Conservation (phyloP, 2,113 vertebrate genomes). For the Pipra filicauda region DNA sequence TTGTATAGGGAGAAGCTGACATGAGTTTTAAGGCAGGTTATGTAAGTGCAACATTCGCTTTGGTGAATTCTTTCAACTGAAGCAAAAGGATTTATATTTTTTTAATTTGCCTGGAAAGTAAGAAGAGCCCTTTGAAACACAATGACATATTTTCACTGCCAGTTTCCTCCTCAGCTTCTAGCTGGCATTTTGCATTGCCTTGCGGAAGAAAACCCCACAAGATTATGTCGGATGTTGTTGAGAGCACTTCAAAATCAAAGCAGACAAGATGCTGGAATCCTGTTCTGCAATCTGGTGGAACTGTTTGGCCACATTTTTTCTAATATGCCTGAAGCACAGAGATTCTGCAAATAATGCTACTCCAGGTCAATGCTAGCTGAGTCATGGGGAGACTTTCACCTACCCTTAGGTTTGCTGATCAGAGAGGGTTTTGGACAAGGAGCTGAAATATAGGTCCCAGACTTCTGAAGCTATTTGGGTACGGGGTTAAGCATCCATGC, state of each 20-base stretch:
- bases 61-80: neutral
- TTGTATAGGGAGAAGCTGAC: neutral
- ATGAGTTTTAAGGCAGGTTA: neutral
- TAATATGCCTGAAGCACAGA: slow-evolving; percentile 26
- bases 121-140: neutral
- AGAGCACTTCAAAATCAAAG: slow-evolving; percentile 25
- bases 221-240: neutral
- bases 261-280: slow-evolving; percentile 39
- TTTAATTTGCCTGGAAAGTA: neutral
- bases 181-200: slow-evolving; percentile 26
- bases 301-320: slow-evolving; percentile 37
- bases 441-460: neutral
- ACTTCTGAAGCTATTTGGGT: neutral
- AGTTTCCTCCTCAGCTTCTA: slow-evolving; percentile 21
- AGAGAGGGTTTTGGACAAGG: neutral
- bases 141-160: slow-evolving; percentile 14
- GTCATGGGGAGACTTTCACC: neutral
- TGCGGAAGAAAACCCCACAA: neutral
- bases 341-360: slow-evolving; percentile 1
- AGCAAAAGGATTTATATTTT: neutral
- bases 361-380: neutral
- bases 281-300: slow-evolving; percentile 23
- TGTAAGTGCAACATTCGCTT: neutral
- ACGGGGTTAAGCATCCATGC: neutral
- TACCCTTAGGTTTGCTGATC: neutral